Base-by-base conservation (phyloP, 2,113 vertebrate species). In the Platysternon megacephalum region DNA sequence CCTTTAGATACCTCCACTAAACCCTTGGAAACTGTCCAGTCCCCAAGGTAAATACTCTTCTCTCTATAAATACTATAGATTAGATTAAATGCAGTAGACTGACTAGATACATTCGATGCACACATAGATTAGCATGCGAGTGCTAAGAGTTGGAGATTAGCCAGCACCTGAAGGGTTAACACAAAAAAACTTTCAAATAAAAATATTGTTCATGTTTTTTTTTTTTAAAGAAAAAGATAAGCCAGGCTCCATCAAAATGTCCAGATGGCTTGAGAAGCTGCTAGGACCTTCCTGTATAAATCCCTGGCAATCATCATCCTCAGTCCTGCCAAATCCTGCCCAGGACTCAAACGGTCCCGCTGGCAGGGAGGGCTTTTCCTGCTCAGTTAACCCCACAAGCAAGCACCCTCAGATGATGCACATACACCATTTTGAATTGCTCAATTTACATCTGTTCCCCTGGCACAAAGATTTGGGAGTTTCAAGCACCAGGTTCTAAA, bases 211-310 rank as follows among this genome's bases (percentile, higher is more conserved):
- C 68, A 74, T 2, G 1, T 87, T 32, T 55, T 24, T 55, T 51
- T 86, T 52, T 19, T 48, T 52, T 8, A 2, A 52, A 52, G 51
- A 79, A 79, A 79, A 17, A 85, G 92, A 93, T 91, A 88, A 72
- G 1, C 81, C 76, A 84, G 78, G 84, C 78, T 55, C 48, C 49
- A 88, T 88, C 58, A 97, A 13, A 86, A 82, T 1, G 52, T 92
- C 96, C 97, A 97, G 97, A 97, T 97, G 96, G 97, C 81, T 95
- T 19, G 21, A 94, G 93, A 84, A 0, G 5, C 86, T 1, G 1
- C 2, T 32, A 95, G 93, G 96, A 96, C 94, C 95, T 78, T 97
- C 72, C 85, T 85, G 53, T 48, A 82, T 39, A 79, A 91, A 90
- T 93, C 93, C 65, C 93, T 97, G 96, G 97, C 94, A 97, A 4